Conservation (phyloP, 2,888 invertebrate species). For the Neoitamus cyanurus region DNA sequence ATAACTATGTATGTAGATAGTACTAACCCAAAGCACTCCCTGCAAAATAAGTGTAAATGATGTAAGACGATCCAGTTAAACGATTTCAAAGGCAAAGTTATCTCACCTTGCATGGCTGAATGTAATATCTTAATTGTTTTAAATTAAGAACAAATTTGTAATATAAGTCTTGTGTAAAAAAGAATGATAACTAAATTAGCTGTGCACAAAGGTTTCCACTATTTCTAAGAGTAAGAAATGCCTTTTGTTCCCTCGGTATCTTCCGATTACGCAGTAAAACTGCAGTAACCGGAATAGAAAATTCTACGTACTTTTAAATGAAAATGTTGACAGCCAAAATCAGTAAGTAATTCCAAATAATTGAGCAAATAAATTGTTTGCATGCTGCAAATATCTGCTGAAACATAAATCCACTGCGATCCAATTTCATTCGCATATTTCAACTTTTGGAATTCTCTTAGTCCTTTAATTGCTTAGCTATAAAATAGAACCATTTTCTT, state of each 20-base stretch:
- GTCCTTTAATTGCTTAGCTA: not conserved
- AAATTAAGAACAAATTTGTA: constrained; percentile 32
- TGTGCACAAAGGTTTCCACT: constrained; percentile 56
- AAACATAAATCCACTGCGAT: not conserved
- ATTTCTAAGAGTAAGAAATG: constrained; percentile 45
- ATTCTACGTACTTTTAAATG: not conserved
- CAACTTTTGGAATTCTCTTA: not conserved
- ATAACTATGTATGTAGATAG: not conserved
- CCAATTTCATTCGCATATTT: not conserved
- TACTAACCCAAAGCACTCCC: not conserved
- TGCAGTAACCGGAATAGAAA: not conserved
- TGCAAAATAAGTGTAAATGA: not conserved
- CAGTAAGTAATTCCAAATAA: not conserved
- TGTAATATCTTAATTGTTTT: constrained; percentile 32
- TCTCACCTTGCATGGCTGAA: not conserved
- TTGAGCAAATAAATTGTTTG: not conserved
- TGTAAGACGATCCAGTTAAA: not conserved
- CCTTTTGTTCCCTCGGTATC: constrained; percentile 29
- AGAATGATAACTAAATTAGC: constrained; percentile 48
- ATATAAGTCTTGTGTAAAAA: not conserved
- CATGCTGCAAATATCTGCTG: no score
- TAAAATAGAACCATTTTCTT: not conserved
- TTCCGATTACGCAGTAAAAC: not conserved
- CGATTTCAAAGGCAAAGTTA: not conserved
- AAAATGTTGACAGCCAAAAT: not conserved